Evolutionary conservation across 2,113 vertebrate genomes (phyloP), one percentile per base, ranked within the genome.

Genomic region (Pao palembangensis): DNA sequence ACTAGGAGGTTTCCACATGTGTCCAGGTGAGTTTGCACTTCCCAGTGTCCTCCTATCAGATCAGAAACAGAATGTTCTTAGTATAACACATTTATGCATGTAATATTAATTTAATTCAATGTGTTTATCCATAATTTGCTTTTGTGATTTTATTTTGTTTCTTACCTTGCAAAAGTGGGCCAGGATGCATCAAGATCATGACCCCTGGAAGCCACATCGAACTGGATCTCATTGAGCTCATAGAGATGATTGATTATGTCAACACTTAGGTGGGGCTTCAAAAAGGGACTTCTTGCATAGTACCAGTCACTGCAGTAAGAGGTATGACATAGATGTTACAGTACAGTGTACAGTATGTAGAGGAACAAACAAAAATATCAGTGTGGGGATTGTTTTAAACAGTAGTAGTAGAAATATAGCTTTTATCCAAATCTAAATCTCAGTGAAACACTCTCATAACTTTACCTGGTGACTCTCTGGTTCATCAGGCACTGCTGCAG

Each of bases 401-500:
- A 38, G 11, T 38, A 12, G 8, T 12, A 2, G 8, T 38, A 12
- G 8, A 34, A n/a, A 18, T 25, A 21, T n/a, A n/a, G n/a, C 23
- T 50, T 61, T n/a, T 19, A 44, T 31, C 20, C 34, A 19, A 5
- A 62, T 51, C 2, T 34, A 23, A 43, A 43, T 31, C 10, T 14
- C n/a, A 43, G 13, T 17, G 21, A n/a, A 71, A 42, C 16, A 47
- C 11, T 50, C 2, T 46, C 54, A 63, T 17, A 18, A 23, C 11
- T 50, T 80, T 85, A 98, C 96, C 95, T 94, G 73, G 96, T 98
- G 80, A 94, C 90, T 80, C 87, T 94, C 67, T 92, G 86, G 86
- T 98, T 97, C 92, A 98, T 94, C 61, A 98, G 90, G 79, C 96
- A 98, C 69, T 98, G 96, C 78, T 98, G 96, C 69, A 98, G 85